A percentile compares a stretch with the other conserved stretches of the same genome.
These are phyloP conservation scores for Sebastes reedi DNA, from an alignment of 2,797 vertebrate species.

Conservation along the genomic window DNA sequence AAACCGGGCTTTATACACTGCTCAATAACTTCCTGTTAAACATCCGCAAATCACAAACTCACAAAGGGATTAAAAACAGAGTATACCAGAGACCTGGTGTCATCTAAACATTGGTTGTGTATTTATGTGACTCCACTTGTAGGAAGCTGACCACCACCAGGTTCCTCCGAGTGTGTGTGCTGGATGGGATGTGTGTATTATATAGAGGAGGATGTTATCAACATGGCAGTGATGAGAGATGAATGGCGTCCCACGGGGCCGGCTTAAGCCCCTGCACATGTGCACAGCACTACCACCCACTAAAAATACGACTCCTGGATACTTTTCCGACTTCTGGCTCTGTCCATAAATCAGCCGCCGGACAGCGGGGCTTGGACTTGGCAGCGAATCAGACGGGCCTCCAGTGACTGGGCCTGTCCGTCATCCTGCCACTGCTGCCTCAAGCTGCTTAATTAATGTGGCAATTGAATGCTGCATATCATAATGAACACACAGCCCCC, in stretches of 20 bases:
- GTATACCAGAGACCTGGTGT: slow-evolving; percentile 53
- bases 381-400: slow-evolving; percentile 76
- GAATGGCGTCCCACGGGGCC: slow-evolving; percentile 75
- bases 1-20: slow-evolving; percentile 77
- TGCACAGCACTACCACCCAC: slow-evolving; percentile 64
- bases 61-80: slow-evolving; percentile 69
- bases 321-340: slow-evolving; percentile 72
- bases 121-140: slow-evolving; percentile 79
- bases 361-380: slow-evolving; percentile 72
- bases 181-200: slow-evolving; percentile 70
- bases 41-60: slow-evolving; percentile 81
- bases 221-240: slow-evolving; percentile 82
- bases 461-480: slow-evolving; percentile 81
- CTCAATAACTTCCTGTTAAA: slow-evolving; percentile 85
- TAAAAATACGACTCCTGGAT: slow-evolving; percentile 80
- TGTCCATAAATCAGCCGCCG: slow-evolving; percentile 79
- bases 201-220: slow-evolving; percentile 83
- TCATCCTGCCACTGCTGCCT: slow-evolving; percentile 76
- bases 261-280: slow-evolving; percentile 76
- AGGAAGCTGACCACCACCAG: slow-evolving; percentile 70
- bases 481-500: slow-evolving; percentile 80
- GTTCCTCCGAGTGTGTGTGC: slow-evolving; percentile 46
- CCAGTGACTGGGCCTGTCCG: slow-evolving; percentile 78
- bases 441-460: slow-evolving; percentile 83
- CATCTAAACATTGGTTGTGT: slow-evolving; percentile 79